Percentiles rank a stretch among this genome's conserved stretches.
These are phyloP conservation scores for Achlya flavicornis DNA, from an alignment of 2,888 invertebrate genomes.

Conservation along the genomic window DNA sequence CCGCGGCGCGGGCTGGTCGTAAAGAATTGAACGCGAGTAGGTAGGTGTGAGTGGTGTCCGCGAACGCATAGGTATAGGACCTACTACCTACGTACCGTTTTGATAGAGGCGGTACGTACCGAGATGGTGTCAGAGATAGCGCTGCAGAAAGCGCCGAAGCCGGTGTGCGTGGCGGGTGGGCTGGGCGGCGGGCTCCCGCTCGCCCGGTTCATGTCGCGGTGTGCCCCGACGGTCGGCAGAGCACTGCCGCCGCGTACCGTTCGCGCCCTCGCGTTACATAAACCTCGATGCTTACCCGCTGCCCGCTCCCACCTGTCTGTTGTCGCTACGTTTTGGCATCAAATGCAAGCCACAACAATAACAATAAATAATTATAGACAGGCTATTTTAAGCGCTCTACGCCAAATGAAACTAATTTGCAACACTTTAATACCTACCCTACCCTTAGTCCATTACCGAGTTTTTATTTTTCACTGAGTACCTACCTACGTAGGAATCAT, in stretches of 20 bases:
- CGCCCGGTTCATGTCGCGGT: slow-evolving; percentile 68
- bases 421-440: slow-evolving; percentile 39
- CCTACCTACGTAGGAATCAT: too few species aligned
- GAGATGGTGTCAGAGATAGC: slow-evolving; percentile 79
- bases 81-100: neutral
- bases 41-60: neutral
- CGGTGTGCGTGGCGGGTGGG: slow-evolving; percentile 60
- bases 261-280: slow-evolving; percentile 72
- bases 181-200: slow-evolving; percentile 61
- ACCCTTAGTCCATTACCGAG: neutral
- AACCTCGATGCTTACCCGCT: slow-evolving; percentile 61
- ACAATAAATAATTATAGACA: slow-evolving; percentile 80
- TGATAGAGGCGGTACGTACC: slow-evolving; percentile 62
- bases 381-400: slow-evolving; percentile 68
- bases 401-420: slow-evolving; percentile 60
- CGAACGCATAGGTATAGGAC: neutral
- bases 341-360: slow-evolving; percentile 76
- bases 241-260: slow-evolving; percentile 68
- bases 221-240: slow-evolving; percentile 65
- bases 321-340: slow-evolving; percentile 78
- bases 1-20: slow-evolving; percentile 35
- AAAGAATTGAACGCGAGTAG: slow-evolving; percentile 33
- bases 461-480: neutral
- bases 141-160: slow-evolving; percentile 81
- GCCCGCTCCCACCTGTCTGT: slow-evolving; percentile 78